Percentiles rank a stretch among this genome's conserved stretches.
Evolutionary conservation across 1,140 invertebrate species (phyloP).

Genomic region (Drosophila lowei): DNA sequence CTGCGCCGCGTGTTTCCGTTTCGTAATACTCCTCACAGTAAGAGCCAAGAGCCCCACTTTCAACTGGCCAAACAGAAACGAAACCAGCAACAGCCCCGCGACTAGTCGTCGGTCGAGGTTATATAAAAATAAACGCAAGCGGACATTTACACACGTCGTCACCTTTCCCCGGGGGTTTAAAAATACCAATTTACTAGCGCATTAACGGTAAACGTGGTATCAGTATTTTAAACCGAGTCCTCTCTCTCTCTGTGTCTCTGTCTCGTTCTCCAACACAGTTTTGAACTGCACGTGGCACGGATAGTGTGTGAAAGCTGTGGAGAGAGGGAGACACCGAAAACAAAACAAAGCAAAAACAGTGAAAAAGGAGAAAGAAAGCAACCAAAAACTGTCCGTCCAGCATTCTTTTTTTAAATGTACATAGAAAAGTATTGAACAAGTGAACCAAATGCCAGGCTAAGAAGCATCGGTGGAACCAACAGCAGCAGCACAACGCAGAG

Average conservation of each 20-base stretch:
- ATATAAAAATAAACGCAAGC: slow-evolving; percentile 60
- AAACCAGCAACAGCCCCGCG: neutral
- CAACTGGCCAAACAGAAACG: slow-evolving; percentile 7
- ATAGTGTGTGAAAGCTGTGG: slow-evolving; percentile 44
- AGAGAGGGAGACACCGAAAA: slow-evolving; percentile 28
- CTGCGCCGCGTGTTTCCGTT: slow-evolving; percentile 67
- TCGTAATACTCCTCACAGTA: slow-evolving; percentile 62
- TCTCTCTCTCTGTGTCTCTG: slow-evolving; percentile 6
- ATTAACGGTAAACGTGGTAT: slow-evolving; percentile 57
- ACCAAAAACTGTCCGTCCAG: slow-evolving; percentile 69
- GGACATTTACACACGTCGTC: slow-evolving; percentile 26
- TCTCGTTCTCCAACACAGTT: slow-evolving; percentile 28
- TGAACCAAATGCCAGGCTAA: slow-evolving; percentile 50
- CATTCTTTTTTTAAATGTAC: slow-evolving; percentile 41
- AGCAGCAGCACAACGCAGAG: slow-evolving; percentile 16
- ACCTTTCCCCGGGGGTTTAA: slow-evolving; percentile 41
- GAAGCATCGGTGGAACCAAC: slow-evolving; percentile 23
- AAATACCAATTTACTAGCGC: slow-evolving; percentile 35
- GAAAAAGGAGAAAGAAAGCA: slow-evolving; percentile 14
- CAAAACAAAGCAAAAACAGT: slow-evolving; percentile 34
- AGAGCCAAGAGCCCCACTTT: slow-evolving; percentile 22
- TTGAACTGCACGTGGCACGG: slow-evolving; percentile 65
- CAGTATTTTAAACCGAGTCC: slow-evolving; percentile 53
- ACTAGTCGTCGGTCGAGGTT: slow-evolving; percentile 48
- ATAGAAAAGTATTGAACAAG: slow-evolving; percentile 61